Evolutionary conservation across 2,888 invertebrate species (phyloP).

Genomic region (Tortrix viridana): DNA sequence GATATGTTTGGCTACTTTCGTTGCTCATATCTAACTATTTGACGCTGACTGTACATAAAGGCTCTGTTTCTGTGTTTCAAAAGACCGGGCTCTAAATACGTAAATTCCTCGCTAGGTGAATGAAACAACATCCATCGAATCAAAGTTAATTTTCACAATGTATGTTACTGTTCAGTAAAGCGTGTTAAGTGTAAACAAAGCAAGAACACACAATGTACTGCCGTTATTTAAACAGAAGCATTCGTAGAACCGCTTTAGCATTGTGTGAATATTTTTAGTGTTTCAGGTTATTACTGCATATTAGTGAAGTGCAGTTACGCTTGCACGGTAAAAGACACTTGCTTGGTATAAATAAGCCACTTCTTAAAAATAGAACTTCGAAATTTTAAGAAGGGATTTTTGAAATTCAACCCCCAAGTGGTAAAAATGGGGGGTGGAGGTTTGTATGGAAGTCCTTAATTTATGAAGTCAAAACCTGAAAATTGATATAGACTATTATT

Average conservation of each 20-base stretch:
- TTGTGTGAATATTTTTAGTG: slow-evolving; percentile 48
- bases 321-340: slow-evolving; percentile 1
- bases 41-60: slow-evolving; percentile 14
- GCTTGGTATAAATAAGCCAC: background rate
- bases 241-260: slow-evolving; percentile 57
- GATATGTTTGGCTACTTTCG: too few relatives aligned
- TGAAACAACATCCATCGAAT: slow-evolving; percentile 59
- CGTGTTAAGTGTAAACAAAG: slow-evolving; percentile 65
- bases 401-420: too few relatives aligned
- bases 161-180: slow-evolving; percentile 60
- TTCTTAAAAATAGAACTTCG: too few relatives aligned
- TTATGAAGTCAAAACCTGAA: too few relatives aligned
- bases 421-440: too few relatives aligned
- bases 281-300: slow-evolving; percentile 45
- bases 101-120: slow-evolving; percentile 52
- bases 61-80: slow-evolving; percentile 40
- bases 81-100: slow-evolving; percentile 56
- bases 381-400: too few relatives aligned
- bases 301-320: slow-evolving; percentile 14
- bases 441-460: too few relatives aligned
- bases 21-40: too few relatives aligned
- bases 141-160: slow-evolving; percentile 68
- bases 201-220: slow-evolving; percentile 59
- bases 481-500: too few relatives aligned
- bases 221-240: slow-evolving; percentile 61